Evolutionary conservation across 2,888 invertebrate species (phyloP), one percentile per base, ranked within the genome.

Genomic region (Thymelicus lineola): DNA sequence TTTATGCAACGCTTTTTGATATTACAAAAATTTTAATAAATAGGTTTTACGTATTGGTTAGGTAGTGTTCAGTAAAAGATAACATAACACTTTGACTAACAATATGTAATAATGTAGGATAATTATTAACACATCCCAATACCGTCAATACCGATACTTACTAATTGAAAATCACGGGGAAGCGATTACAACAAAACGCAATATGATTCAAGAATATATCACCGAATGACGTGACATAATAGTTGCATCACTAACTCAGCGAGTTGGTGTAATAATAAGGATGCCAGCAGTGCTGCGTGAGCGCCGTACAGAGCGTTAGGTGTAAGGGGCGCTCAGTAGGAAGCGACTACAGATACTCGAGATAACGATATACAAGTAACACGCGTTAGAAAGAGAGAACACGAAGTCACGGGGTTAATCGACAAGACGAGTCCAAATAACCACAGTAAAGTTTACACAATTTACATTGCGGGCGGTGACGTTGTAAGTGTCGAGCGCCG

Each of bases 211-310:
- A 75, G 71, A 75, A 76, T 75, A 76, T 75, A 72, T 74, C 70
- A 73, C 73, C 28, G 55, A 73, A 77, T 82, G 80, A 79, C 79
- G 80, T 82, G 80, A 80, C 79, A 81, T 82, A 82, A 82, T 78
- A 79, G 76, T 83, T 82, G 76, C 81, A 77, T 82, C 82, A 84
- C 77, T 72, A 73, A 72, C 61, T 50, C 64, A 75, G 74, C 74
- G 60, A 53, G 45, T 79, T 79, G 79, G 59, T 80, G 80, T 81
- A 82, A 82, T 79, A 82, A 77, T 77, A 80, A 81, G 81, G 81
- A 82, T 80, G 80, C 79, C 73, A 74, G 76, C 73, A 68, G 70
- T 72, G 59, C 70, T 74, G 77, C 75, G 76, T 76, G 75, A 73
- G 75, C 77, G 79, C 46, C 46, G 53, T 9, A 9, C 53, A 20